Conservation (phyloP, 2,888 invertebrate species). For the Machimus rusticus region DNA sequence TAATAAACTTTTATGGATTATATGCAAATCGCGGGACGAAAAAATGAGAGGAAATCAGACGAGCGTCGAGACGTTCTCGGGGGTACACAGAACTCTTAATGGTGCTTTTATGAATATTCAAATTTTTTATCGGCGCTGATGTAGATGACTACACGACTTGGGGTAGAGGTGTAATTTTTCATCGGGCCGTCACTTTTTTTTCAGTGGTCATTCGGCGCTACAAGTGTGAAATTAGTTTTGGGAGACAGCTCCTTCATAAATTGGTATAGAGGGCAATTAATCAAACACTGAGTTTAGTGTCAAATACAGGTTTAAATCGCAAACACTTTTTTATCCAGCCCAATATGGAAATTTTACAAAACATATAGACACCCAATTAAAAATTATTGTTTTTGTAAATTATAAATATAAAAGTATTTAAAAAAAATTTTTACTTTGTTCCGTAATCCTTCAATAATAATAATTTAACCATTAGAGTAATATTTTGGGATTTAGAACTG, state of each 20-base stretch:
- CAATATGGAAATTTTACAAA: not conserved
- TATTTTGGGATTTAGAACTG: too few species aligned
- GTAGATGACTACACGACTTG: not conserved
- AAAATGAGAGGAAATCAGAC: not conserved
- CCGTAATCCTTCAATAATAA: too few species aligned
- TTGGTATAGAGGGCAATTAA: not conserved
- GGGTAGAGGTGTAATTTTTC: slow-evolving; percentile 4
- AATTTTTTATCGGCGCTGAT: not conserved
- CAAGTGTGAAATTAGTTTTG: slow-evolving; percentile 29
- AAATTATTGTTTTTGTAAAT: too few species aligned
- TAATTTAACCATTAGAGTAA: too few species aligned
- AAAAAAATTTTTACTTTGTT: too few species aligned
- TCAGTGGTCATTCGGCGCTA: not conserved
- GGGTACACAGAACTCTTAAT: not conserved
- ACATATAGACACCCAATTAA: not conserved
- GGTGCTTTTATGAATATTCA: slow-evolving; percentile 26
- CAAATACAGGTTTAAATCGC: not conserved
- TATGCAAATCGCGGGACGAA: slow-evolving; percentile 13
- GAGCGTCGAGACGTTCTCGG: not conserved
- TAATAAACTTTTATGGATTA: slow-evolving; percentile 33
- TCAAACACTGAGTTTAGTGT: not conserved
- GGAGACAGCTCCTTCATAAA: not conserved
- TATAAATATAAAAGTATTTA: too few species aligned
- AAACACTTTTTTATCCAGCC: not conserved
- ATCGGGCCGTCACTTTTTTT: not conserved